These are phyloP conservation scores for Morpho achilles DNA, from an alignment of 2,888 invertebrate species.

Conservation along the genomic window DNA sequence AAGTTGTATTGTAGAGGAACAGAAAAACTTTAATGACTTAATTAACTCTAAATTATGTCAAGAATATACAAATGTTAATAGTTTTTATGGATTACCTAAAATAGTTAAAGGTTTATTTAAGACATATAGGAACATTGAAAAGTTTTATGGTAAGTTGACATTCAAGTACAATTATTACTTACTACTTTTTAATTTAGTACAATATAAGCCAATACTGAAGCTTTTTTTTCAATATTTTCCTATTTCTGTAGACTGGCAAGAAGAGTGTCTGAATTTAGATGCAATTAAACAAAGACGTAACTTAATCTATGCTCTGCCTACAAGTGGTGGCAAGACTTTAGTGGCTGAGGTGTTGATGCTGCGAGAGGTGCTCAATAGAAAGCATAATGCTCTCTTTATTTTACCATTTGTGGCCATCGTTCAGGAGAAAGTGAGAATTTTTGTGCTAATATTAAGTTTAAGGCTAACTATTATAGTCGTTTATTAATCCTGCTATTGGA, in stretches of 20 bases:
- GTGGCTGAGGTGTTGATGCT: slow-evolving; percentile 97
- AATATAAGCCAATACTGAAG: too few species aligned
- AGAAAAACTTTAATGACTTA: slow-evolving; percentile 26
- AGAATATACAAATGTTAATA: slow-evolving; percentile 29
- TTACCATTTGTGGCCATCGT: slow-evolving; percentile 98
- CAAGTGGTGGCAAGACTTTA: slow-evolving; percentile 98
- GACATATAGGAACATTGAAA: slow-evolving; percentile 86
- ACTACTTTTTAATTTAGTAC: too few species aligned
- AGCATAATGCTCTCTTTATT: slow-evolving; percentile 92
- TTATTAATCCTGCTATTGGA: slow-evolving; percentile 23
- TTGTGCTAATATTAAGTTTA: not conserved
- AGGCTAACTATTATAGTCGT: not conserved
- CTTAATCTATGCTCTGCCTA: slow-evolving; percentile 95
- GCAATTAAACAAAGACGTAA: slow-evolving; percentile 86
- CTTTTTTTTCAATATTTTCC: too few species aligned
- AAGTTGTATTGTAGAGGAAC: slow-evolving; percentile 39
- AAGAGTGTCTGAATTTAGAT: slow-evolving; percentile 91
- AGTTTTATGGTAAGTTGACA: slow-evolving; percentile 85
- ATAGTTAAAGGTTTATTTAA: slow-evolving; percentile 85
- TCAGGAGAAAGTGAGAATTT: slow-evolving; percentile 91
- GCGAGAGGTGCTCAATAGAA: slow-evolving; percentile 87
- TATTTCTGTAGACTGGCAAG: slow-evolving; percentile 89
- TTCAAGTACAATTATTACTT: too few species aligned
- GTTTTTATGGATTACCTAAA: slow-evolving; percentile 89
- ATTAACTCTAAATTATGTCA: slow-evolving; percentile 25